Percentiles rank a stretch among this genome's conserved stretches.
Evolutionary conservation across 2,113 vertebrate genomes (phyloP).

Genomic region (Clinocottus analis): DNA sequence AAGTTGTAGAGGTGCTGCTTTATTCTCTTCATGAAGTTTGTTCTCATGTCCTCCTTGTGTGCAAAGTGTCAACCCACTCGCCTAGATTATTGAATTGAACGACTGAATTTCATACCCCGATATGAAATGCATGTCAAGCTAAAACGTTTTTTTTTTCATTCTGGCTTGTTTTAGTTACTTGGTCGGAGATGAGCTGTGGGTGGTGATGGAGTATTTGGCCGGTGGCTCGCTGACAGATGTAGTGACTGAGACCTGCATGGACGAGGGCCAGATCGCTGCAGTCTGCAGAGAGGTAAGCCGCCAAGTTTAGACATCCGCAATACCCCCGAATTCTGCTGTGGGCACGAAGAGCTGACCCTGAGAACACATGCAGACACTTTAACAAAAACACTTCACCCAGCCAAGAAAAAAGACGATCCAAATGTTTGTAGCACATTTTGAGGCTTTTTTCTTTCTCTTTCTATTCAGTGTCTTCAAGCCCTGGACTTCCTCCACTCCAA

Average conservation of each 20-base stretch:
- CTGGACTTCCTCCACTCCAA: slow-evolving; percentile 98
- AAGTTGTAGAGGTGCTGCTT: not conserved
- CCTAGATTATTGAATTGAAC: not conserved
- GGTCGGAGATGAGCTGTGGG: slow-evolving; percentile 98
- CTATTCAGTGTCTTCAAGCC: slow-evolving; percentile 94
- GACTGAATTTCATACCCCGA: not conserved
- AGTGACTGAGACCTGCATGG: slow-evolving; percentile 99
- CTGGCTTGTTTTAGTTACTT: slow-evolving; percentile 87
- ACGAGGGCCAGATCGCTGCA: slow-evolving; percentile 98
- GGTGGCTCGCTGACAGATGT: slow-evolving; percentile 98
- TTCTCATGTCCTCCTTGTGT: not conserved
- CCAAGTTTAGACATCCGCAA: slow-evolving; percentile 48
- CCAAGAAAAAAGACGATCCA: not conserved
- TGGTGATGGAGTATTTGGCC: slow-evolving; percentile 99
- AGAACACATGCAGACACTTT: slow-evolving; percentile 7
- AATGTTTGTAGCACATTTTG: not conserved
- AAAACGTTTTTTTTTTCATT: not conserved
- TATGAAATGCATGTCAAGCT: not conserved
- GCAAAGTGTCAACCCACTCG: not conserved
- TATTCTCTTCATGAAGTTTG: not conserved
- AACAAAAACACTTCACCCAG: not conserved
- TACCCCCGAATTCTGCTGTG: not conserved
- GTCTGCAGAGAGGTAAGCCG: slow-evolving; percentile 96
- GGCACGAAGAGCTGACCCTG: not conserved
- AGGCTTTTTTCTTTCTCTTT: slow-evolving; percentile 14